These are phyloP conservation scores for Aramus guarauna DNA, from an alignment of 2,113 vertebrate species.

Conservation along the genomic window DNA sequence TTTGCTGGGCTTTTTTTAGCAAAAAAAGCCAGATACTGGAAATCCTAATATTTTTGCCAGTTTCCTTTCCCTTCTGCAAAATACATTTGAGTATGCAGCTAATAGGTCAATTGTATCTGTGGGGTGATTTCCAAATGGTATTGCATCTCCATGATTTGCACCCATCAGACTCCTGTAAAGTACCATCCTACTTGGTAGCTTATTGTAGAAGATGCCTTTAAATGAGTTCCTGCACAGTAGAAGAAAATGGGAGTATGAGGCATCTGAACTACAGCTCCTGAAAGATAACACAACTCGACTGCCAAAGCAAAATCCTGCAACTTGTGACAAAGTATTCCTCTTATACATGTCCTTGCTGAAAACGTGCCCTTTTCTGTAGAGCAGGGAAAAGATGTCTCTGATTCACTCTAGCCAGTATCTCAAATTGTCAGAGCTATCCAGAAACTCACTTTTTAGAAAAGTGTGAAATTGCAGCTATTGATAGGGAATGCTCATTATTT, in stretches of 20 bases:
- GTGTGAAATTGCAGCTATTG: background rate
- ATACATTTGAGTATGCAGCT: background rate
- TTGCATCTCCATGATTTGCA: background rate
- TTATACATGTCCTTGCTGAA: background rate
- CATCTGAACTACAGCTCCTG: background rate
- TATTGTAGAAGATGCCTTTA: background rate
- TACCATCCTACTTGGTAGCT: background rate
- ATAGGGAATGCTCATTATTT: background rate
- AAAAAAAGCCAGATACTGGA: background rate
- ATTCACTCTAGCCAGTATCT: background rate
- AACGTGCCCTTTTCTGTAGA: background rate
- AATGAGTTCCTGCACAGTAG: background rate
- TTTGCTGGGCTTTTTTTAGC: background rate
- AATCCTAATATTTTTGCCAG: background rate
- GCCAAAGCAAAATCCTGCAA: background rate
- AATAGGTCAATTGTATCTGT: background rate
- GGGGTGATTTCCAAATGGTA: background rate
- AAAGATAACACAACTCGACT: background rate
- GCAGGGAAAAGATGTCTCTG: background rate
- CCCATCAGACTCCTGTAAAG: background rate
- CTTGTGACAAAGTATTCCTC: background rate
- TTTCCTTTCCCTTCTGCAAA: background rate
- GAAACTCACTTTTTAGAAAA: background rate
- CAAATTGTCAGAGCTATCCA: background rate
- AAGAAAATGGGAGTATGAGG: background rate